A percentile compares a stretch with the other conserved stretches of the same genome.
Conservation (phyloP, 2,797 vertebrate species). For the Gallinago solitaria region DNA sequence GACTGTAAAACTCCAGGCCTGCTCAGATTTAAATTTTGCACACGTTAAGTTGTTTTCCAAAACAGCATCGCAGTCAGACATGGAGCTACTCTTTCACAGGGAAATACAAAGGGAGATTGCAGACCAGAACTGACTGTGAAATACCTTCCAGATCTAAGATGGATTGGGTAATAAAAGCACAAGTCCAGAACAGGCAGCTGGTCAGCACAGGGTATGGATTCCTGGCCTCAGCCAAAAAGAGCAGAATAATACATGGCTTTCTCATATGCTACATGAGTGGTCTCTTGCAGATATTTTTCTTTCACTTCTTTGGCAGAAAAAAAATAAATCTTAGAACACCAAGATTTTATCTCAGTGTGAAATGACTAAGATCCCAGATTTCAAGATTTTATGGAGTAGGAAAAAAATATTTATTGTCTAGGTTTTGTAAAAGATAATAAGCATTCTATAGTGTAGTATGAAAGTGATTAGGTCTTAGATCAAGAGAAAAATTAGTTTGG, state of each 20-base stretch:
- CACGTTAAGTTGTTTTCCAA: neutral
- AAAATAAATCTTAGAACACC: neutral
- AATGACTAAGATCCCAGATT: neutral
- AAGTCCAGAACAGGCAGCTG: neutral
- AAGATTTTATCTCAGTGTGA: neutral
- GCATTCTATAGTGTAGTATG: neutral
- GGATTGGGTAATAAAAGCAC: neutral
- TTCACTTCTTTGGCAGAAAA: neutral
- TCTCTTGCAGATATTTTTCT: neutral
- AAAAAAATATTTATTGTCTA: neutral
- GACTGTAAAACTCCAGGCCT: neutral
- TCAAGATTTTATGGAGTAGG: neutral
- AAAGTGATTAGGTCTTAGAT: neutral
- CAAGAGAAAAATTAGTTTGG: neutral
- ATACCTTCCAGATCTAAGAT: neutral
- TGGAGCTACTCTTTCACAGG: neutral
- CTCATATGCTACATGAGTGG: neutral
- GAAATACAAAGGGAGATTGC: neutral
- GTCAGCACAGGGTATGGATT: neutral
- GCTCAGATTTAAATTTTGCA: neutral
- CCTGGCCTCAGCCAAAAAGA: neutral
- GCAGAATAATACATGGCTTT: neutral
- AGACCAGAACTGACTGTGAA: neutral
- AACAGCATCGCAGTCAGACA: neutral
- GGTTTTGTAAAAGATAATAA: neutral